These are phyloP conservation scores for Barbus barbus DNA, from an alignment of 2,113 vertebrate genomes.

Conservation along the genomic window DNA sequence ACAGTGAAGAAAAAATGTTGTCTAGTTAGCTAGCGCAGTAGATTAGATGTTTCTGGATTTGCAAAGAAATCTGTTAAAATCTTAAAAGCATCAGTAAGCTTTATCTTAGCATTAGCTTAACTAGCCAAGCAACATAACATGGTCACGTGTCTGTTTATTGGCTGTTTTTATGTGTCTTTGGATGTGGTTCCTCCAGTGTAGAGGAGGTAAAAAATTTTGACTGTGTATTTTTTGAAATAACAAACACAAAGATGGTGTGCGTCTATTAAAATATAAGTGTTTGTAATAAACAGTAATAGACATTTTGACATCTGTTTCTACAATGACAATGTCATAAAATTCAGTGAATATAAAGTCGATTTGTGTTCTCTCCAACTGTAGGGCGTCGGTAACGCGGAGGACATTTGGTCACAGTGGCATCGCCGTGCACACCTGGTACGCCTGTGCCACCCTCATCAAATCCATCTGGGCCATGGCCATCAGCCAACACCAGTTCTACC, in stretches of 20 bases:
- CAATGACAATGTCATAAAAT: constrained; percentile 18
- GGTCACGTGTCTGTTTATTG: not conserved
- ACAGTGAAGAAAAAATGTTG: too few relatives aligned
- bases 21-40: too few relatives aligned
- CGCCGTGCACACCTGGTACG: constrained; percentile 98
- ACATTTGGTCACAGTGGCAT: constrained; percentile 99
- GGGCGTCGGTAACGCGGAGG: constrained; percentile 97
- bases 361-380: constrained; percentile 75
- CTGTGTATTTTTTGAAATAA: not conserved
- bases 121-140: not conserved
- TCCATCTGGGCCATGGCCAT: constrained; percentile 99
- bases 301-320: not conserved
- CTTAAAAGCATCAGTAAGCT: not conserved
- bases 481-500: constrained; percentile 99
- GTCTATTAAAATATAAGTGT: too few relatives aligned
- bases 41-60: too few relatives aligned
- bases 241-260: too few relatives aligned
- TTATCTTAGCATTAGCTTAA: not conserved
- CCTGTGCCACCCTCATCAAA: constrained; percentile 95
- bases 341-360: constrained; percentile 79
- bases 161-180: not conserved
- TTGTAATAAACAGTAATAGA: not conserved
- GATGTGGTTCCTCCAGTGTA: not conserved
- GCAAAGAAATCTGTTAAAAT: not conserved
- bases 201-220: not conserved